These are phyloP conservation scores for Biston stratarius DNA, from an alignment of 2,888 invertebrate genomes.

Conservation along the genomic window DNA sequence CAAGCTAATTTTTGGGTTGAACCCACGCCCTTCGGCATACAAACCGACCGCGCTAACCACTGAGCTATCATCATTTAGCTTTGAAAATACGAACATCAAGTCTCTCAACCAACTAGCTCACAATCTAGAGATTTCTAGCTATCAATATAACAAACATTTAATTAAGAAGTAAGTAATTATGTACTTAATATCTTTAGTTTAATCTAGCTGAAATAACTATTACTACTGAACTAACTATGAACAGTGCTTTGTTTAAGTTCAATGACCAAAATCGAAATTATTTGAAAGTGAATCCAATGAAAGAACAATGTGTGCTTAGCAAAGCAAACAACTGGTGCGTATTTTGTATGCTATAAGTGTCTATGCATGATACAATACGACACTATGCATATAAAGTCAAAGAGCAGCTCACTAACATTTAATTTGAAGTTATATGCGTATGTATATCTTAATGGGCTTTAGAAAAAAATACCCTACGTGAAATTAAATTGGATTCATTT, in stretches of 20 bases:
- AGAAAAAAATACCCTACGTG: too few relatives aligned
- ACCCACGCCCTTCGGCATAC: too few relatives aligned
- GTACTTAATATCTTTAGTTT: not conserved
- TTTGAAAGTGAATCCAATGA: constrained; percentile 27
- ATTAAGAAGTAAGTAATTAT: too few relatives aligned
- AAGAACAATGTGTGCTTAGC: constrained; percentile 20
- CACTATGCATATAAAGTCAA: too few relatives aligned
- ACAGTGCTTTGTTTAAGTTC: constrained; percentile 14
- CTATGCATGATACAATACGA: not conserved
- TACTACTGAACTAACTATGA: constrained; percentile 5
- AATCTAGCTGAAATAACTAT: constrained; percentile 1
- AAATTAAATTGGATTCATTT: too few relatives aligned
- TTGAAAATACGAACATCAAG: too few relatives aligned
- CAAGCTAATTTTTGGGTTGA: too few relatives aligned
- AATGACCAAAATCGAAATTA: constrained; percentile 22
- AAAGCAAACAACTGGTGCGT: constrained; percentile 14
- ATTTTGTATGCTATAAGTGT: constrained; percentile 9
- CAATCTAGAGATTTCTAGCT: not conserved
- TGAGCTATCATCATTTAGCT: too few relatives aligned
- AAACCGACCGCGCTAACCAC: too few relatives aligned
- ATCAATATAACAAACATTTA: not conserved
- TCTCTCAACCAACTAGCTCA: not conserved
- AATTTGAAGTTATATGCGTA: too few relatives aligned
- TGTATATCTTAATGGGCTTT: too few relatives aligned
- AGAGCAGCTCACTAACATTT: not conserved